Evolutionary conservation across 1,140 invertebrate genomes (phyloP).

Genomic region (Nomia melanderi): DNA sequence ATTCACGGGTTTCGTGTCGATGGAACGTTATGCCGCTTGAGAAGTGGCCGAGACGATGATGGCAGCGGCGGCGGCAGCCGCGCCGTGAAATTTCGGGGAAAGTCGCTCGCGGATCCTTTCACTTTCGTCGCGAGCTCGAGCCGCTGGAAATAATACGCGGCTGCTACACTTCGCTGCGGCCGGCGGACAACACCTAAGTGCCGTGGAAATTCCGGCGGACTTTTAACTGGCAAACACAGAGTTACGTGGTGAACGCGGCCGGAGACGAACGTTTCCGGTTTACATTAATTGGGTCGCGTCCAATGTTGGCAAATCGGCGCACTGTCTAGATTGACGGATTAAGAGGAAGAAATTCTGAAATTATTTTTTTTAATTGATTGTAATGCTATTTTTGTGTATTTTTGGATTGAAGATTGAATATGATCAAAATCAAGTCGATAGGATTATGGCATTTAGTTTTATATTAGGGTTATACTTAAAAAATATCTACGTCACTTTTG

Average conservation of each 20-base stretch:
- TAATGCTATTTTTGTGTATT: too few species aligned
- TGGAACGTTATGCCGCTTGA: conserved; percentile 46
- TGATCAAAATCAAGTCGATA: too few species aligned
- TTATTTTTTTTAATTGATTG: too few species aligned
- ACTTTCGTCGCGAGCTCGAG: conserved; percentile 43
- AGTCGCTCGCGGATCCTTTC: conserved; percentile 50
- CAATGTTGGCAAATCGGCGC: background rate
- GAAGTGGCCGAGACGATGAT: too few species aligned
- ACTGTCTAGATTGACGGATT: background rate
- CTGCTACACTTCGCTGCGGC: background rate
- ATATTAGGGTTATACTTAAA: too few species aligned
- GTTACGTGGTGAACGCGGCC: background rate
- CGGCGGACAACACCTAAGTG: background rate
- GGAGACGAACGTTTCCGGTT: background rate
- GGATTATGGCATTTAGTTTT: too few species aligned
- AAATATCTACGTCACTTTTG: too few species aligned
- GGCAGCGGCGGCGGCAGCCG: too few species aligned
- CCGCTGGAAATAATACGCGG: conserved; percentile 10
- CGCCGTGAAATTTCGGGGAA: conserved; percentile 54
- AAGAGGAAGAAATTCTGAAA: background rate
- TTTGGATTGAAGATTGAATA: too few species aligned
- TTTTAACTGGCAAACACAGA: background rate
- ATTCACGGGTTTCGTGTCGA: conserved; percentile 56
- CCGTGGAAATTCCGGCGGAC: conserved; percentile 9
- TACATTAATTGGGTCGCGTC: background rate